These are phyloP conservation scores for Pheosia tremula DNA, from an alignment of 2,888 invertebrate genomes.

Conservation along the genomic window DNA sequence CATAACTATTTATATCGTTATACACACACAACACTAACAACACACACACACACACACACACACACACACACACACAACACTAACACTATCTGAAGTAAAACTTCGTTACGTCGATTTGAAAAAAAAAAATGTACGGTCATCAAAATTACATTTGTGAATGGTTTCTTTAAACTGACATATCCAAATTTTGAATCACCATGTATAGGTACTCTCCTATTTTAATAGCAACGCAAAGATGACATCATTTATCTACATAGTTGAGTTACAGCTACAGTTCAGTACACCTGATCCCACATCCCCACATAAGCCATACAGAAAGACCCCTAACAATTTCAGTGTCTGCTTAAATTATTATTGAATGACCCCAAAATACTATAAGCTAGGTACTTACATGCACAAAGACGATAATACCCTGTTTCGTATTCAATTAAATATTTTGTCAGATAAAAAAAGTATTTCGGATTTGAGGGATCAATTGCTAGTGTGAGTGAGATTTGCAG, in stretches of 20 bases:
- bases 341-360: conserved; percentile 73
- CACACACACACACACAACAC: too few relatives aligned
- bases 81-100: too few relatives aligned
- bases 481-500: conserved; percentile 31
- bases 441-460: conserved; percentile 84
- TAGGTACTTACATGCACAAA: conserved; percentile 74
- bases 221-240: conserved; percentile 8
- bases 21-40: too few relatives aligned
- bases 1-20: too few relatives aligned
- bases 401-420: conserved; percentile 85
- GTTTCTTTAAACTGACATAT: too few relatives aligned
- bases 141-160: too few relatives aligned
- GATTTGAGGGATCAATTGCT: conserved; percentile 57
- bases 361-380: conserved; percentile 69
- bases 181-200: too few relatives aligned
- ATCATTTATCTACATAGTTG: conserved; percentile 27
- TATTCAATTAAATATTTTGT: conserved; percentile 89
- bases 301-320: conserved; percentile 43
- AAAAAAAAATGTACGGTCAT: too few relatives aligned
- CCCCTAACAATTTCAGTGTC: conserved; percentile 61
- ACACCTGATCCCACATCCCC: conserved; percentile 61
- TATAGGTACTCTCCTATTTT: not conserved
- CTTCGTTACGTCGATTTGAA: too few relatives aligned
- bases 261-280: conserved; percentile 30
- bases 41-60: too few relatives aligned